Evolutionary conservation across 1,140 invertebrate species (phyloP).

Genomic region (Anoplophora glabripennis): DNA sequence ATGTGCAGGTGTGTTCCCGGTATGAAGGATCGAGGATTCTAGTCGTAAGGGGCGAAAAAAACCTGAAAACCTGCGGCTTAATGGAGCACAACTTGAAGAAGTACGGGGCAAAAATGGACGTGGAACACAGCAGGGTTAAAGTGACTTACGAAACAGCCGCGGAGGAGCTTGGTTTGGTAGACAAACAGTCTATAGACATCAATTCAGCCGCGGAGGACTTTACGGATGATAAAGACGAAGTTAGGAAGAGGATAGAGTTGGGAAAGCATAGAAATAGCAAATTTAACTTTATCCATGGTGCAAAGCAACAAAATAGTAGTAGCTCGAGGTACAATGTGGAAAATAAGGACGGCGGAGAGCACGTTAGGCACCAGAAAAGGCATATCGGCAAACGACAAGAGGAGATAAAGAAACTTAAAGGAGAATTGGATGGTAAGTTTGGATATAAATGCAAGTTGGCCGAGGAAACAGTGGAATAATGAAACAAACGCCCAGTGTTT

Average conservation of each 20-base stretch:
- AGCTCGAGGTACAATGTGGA: background rate
- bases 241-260: slow-evolving; percentile 28
- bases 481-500: too few relatives aligned
- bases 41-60: slow-evolving; percentile 73
- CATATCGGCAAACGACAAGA: slow-evolving; percentile 20
- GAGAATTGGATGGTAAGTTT: slow-evolving; percentile 8
- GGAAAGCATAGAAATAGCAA: slow-evolving; percentile 12
- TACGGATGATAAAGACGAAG: slow-evolving; percentile 30
- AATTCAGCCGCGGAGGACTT: slow-evolving; percentile 31
- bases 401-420: slow-evolving; percentile 19
- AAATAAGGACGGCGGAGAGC: slow-evolving; percentile 10
- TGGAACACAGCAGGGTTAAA: slow-evolving; percentile 55
- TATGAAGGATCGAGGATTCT: slow-evolving; percentile 73
- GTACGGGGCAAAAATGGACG: slow-evolving; percentile 53
- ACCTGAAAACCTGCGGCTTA: slow-evolving; percentile 72
- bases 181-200: slow-evolving; percentile 46
- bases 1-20: slow-evolving; percentile 67
- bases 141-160: slow-evolving; percentile 18
- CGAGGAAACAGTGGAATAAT: too few relatives aligned
- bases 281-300: background rate
- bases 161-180: slow-evolving; percentile 41
- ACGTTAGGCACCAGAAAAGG: slow-evolving; percentile 22
- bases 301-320: background rate
- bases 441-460: too few relatives aligned
- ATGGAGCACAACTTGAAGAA: slow-evolving; percentile 67